Evolutionary conservation across 2,797 vertebrate species (phyloP).

Genomic region (Anolis apletophallus): DNA sequence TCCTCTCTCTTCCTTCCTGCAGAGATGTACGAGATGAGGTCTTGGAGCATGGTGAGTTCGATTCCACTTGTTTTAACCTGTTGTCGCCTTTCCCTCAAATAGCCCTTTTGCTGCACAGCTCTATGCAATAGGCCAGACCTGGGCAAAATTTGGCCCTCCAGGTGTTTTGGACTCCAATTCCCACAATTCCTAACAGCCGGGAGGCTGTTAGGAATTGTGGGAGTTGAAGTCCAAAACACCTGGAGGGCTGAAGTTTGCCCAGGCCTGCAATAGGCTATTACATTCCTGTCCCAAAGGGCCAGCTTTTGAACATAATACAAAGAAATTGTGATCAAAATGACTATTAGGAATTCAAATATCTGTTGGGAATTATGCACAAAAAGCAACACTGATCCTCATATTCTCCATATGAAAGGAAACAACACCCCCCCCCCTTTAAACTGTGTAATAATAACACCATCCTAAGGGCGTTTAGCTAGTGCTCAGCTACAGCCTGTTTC

Average conservation of each 20-base stretch:
- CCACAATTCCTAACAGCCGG: too few relatives aligned
- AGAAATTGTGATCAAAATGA: not conserved
- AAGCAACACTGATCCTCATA: not conserved
- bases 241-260: too few relatives aligned
- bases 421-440: too few relatives aligned
- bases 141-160: too few relatives aligned
- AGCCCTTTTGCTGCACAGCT: not conserved
- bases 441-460: not conserved
- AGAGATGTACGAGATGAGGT: conserved; percentile 94
- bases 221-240: too few relatives aligned
- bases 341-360: not conserved
- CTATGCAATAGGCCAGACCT: too few relatives aligned
- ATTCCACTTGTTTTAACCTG: not conserved
- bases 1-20: conserved; percentile 8
- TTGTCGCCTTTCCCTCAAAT: not conserved
- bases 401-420: not conserved
- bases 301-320: not conserved
- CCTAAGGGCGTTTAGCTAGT: not conserved
- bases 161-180: too few relatives aligned
- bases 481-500: not conserved
- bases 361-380: not conserved
- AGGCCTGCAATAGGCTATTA: not conserved
- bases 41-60: conserved; percentile 90
- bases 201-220: too few relatives aligned
- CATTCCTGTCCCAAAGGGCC: not conserved